Conservation (phyloP, 1,140 invertebrate species). For the Onthophagus taurus region DNA sequence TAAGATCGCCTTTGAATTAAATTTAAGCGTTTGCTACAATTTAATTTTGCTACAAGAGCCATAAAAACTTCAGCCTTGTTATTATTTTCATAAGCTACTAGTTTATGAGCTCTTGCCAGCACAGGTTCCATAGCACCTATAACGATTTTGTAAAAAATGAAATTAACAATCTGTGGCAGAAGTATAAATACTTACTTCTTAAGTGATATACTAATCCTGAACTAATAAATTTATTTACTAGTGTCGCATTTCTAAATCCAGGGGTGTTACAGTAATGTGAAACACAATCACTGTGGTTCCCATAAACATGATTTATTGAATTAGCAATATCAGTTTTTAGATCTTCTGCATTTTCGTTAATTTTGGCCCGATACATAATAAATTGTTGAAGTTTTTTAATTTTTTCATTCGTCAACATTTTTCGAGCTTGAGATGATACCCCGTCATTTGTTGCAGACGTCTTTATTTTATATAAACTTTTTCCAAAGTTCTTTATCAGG, state of each 20-base stretch:
- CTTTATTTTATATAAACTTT: slow-evolving; percentile 3
- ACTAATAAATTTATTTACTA: neutral
- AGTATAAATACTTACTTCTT: neutral
- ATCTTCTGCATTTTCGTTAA: neutral
- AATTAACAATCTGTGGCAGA: neutral
- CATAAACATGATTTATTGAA: slow-evolving; percentile 3
- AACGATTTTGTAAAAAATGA: neutral
- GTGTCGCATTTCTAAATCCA: neutral
- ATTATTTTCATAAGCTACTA: slow-evolving; percentile 4
- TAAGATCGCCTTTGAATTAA: slow-evolving; percentile 4
- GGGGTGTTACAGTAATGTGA: neutral
- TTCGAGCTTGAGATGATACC: neutral
- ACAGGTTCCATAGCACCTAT: neutral
- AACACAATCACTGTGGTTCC: neutral
- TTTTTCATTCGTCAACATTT: neutral
- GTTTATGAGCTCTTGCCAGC: neutral
- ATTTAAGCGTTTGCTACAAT: slow-evolving; percentile 7
- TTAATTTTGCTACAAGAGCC: neutral
- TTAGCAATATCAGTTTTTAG: neutral
- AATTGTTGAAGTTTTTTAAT: neutral
- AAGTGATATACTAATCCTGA: neutral
- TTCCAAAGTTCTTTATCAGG: slow-evolving; percentile 6
- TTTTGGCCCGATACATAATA: neutral
- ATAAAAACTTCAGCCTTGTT: neutral
- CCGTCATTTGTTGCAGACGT: neutral